A percentile compares a stretch with the other conserved stretches of the same genome.
Conservation (phyloP, 2,888 invertebrate species). For the Watsonalla cultraria region DNA sequence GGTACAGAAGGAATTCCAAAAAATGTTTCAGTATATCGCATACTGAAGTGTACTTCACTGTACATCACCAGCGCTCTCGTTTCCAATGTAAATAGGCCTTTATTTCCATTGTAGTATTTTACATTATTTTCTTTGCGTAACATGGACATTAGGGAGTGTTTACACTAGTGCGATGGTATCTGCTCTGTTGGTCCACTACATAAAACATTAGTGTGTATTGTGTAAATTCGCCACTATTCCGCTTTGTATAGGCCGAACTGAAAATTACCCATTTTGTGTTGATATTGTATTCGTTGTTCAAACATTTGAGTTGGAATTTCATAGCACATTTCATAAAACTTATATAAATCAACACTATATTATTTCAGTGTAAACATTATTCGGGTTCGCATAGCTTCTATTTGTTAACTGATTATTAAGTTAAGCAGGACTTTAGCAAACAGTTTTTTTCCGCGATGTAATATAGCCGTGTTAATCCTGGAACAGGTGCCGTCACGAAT, state of each 20-base stretch:
- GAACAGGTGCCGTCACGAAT: too few relatives aligned
- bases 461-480: too few relatives aligned
- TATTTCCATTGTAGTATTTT: not conserved
- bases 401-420: too few relatives aligned
- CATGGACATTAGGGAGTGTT: conserved; percentile 4
- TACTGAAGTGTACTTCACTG: not conserved
- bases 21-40: not conserved
- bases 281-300: not conserved
- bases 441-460: too few relatives aligned
- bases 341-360: too few relatives aligned
- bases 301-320: not conserved
- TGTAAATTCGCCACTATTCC: conserved; percentile 2
- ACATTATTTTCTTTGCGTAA: conserved; percentile 2
- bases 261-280: not conserved
- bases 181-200: not conserved
- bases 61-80: not conserved
- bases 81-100: conserved; percentile 2
- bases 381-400: too few relatives aligned
- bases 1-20: too few relatives aligned
- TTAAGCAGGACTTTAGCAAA: too few relatives aligned
- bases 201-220: conserved; percentile 9
- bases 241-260: not conserved
- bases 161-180: not conserved
- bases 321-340: too few relatives aligned
- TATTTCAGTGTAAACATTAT: too few relatives aligned